Base-by-base conservation (phyloP, 2,888 invertebrate species). In the Notodonta ziczac region DNA sequence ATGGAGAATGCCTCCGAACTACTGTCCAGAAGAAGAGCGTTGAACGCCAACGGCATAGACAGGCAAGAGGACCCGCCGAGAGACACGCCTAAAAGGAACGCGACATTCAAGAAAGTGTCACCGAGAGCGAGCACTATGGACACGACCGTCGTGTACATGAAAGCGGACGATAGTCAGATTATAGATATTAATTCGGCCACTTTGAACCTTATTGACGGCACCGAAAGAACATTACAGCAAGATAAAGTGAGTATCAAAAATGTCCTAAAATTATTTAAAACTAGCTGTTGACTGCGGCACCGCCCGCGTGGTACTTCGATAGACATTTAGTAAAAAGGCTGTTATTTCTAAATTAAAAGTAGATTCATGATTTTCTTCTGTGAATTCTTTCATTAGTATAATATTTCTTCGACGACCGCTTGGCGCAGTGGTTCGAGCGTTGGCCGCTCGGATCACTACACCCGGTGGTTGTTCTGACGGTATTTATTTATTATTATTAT, bases 151-250 rank as follows among this genome's bases (percentile, higher is more conserved):
- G 89, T 93, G 2, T 91, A 84, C 58, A 77, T 84, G 64, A 88
- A 90, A 62, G 59, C 76, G 3, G 90, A 90, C 0, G 89, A 90
- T 9, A 84, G 79, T 54, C 81, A 87, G 56, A 84, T 91, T 24
- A 93, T 93, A 60, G 93, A 93, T 74, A 93, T 93, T 39, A 93
- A 93, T 70, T 89, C 93, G 3, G 93, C 93, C 5, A 93, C 93
- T 10, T 70, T 92, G 69, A 91, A 87, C 69, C 82, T 93, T 55
- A 84, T 93, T 50, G 90, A 88, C 70, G 75, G 85, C 9, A 77
- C 74, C 39, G 92, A 91, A 4, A 83, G 69, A 53, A 85, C 84
- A 2, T 64, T 81, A 57, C 82, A 82, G 48, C 83, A 84, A 57
- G 88, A 90, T 72, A 78, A 66, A 68, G 78, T 76, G 65, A 13